Evolutionary conservation across 2,113 vertebrate species (phyloP), one percentile per base, ranked within the genome.

Genomic region (Neomonachus schauinslandi): DNA sequence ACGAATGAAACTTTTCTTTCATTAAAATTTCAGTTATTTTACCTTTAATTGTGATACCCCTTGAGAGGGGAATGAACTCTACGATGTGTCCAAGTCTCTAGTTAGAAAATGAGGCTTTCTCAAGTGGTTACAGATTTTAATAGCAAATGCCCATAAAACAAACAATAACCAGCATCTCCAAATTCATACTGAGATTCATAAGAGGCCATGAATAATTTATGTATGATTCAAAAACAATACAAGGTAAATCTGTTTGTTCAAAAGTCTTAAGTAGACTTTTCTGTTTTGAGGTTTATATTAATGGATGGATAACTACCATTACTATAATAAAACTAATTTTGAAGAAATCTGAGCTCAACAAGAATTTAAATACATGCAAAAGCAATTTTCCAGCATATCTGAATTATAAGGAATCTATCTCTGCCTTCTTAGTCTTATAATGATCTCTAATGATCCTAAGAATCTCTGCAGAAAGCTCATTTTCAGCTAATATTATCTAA

Each of bases 401-500:
- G 82, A 96, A 89, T 67, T 86, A 83, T 49, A 89, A 90, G 77
- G 15, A 63, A 92, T 76, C 57, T 36, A 92, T 39, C 39, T 28
- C n/a, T 97, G 39, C 72, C 67, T 94, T 89, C 94, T 82, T 97
- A 93, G 83, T 82, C 28, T 82, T 88, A 33, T 86, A 89, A 97
- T 76, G 90, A 97, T 92, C 65, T 77, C 86, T 94, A 91, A 95
- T 89, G 96, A 72, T 49, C 95, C 65, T 87, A 87, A 80, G 77
- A 90, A 85, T 96, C 87, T 86, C 91, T 55, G 61, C 36, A 96
- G 93, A 92, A 95, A 91, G 85, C 69, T 85, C 69, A 94, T 96
- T 96, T 97, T 91, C 65, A 83, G 36, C 61, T 81, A 88, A 92
- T 3, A 63, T 51, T 77, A 71, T 91, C 85, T 85, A 95, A 94